Base-by-base conservation (phyloP, 2,797 vertebrate species). In the Coccyzus lansbergi region DNA sequence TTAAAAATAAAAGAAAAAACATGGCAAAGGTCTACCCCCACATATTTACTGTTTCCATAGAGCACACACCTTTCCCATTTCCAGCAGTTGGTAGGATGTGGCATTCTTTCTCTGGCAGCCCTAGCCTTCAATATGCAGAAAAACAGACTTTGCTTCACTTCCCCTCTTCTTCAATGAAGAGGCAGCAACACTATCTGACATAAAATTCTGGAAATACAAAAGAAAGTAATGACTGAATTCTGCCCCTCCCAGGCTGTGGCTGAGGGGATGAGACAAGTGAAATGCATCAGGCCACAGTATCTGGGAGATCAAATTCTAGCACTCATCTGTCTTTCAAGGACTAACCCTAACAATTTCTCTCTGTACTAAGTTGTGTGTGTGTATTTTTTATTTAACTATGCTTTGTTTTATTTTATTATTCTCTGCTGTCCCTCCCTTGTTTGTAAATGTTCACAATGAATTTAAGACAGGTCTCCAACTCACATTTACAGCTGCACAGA, bases 401-500 rank as follows among this genome's bases (percentile, higher is more conserved):
- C 10, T 92, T 83, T 59, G 13, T 42, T 88, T 74, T 63, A 28
- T 60, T 94, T 72, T 87, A 79, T 85, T 94, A 81, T 49, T 63
- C 25, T 84, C 6, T 77, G 17, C 16, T 78, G 31, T 65, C 21
- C 38, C 25, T 84, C 63, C 69, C 34, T 72, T 83, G n/a, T 83
- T 95, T 93, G 89, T 2, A 21, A 87, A 88, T 59, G 83, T 65
- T 94, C 68, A 31, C 68, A 58, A 72, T 38, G 62, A 92, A 83
- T 88, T 62, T 80, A 88, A 93, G 93, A 88, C 92, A 69, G 52
- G 26, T 81, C 28, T 87, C 51, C 79, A 88, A 84, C 78, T 91
- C 76, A 92, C 88, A 95, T 93, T 95, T 95, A 95, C 94, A 94
- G 95, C 94, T 91, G 80, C 70, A 79, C 2, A 8, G 85, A 96